Evolutionary conservation across 23 tunicate genomes (phyloP), one percentile per base, ranked within the genome.

Genomic region (Phallusia fumigata): DNA sequence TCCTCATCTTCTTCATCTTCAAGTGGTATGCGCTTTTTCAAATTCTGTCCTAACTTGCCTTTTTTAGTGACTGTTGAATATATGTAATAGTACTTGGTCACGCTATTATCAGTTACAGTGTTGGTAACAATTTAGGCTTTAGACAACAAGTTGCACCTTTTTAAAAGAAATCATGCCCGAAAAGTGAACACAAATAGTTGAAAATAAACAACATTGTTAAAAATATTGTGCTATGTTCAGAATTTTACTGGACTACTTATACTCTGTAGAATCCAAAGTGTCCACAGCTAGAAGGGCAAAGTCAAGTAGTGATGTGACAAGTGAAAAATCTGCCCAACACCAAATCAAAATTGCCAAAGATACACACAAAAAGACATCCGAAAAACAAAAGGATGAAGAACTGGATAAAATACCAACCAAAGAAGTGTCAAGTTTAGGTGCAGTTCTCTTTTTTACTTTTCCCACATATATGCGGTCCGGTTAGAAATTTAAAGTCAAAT

Each of bases 1-100:
- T 76, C 83, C 26, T 88, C 91, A 33, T 86, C 89, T 0, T 86
- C 89, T 36, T 65, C 73, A 47, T 84, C 81, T 65, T 81, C 73
- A n/a, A 74, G 40, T 74, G 40, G 78, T 35, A 74, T 40, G 5
- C 10, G 5, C 8, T 40, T 40, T 40, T 40, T 40, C 10, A 40
- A 40, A 40, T 40, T 3, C 47, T 40, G 47, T 40, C n/a, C n/a
- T n/a, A n/a, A n/a, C n/a, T n/a, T n/a, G n/a, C n/a, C n/a, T n/a
- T n/a, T n/a, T n/a, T n/a, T n/a, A n/a, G n/a, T n/a, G n/a, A n/a
- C n/a, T n/a, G n/a, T n/a, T n/a, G n/a, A n/a, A n/a, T n/a, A n/a
- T n/a, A n/a, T n/a, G n/a, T n/a, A n/a, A n/a, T n/a, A n/a, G n/a
- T n/a, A n/a, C n/a, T n/a, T n/a, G n/a, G n/a, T n/a, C n/a, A n/a